Evolutionary conservation across 1,140 invertebrate species (phyloP), one percentile per base, ranked within the genome.

Genomic region (Euglossa dilemma): DNA sequence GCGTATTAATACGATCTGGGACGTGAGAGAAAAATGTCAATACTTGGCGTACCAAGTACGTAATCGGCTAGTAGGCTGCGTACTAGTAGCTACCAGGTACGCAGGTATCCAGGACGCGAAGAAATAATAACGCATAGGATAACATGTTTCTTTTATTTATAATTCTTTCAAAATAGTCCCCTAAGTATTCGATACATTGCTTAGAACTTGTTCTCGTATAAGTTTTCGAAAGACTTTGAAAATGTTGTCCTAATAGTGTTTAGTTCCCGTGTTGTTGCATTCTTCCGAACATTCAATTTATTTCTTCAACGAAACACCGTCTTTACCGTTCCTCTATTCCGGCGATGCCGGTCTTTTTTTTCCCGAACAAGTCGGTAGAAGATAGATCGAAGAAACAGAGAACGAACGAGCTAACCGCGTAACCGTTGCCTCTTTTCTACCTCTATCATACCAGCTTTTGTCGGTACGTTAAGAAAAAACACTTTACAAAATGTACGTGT

Each of bases 211-310:
- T 36, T 36, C 36, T 75, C 57, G 73, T 76, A 76, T 36, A 76
- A 76, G 74, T 64, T 76, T 76, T 76, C 59, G 74, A 76, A 76
- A 76, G 59, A 76, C 59, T 50, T 76, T 76, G 59, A 76, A 76
- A 76, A 64, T 76, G 73, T 52, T 75, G 8, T 12, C 12, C 20
- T 43, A 56, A 66, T 57, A 25, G 61, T 28, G 50, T 52, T 52
- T 52, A 43, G 28, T 43, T 66, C 18, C 20, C 28, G 20, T 36
- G 16, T 63, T 18, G 1, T 57, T 43, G 56, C 25, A 43, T n/a
- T 43, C 28, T 6, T 43, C 1, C 7, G 23, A 56, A 43, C 28
- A 36, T 28, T 57, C 8, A 7, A 28, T 23, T 73, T 72, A n/a
- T 36, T 72, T 54, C 5, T 54, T n/a, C 12, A 56, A 72, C 43